Base-by-base conservation (phyloP, 2,888 invertebrate genomes). In the Tetragonula carbonaria region DNA sequence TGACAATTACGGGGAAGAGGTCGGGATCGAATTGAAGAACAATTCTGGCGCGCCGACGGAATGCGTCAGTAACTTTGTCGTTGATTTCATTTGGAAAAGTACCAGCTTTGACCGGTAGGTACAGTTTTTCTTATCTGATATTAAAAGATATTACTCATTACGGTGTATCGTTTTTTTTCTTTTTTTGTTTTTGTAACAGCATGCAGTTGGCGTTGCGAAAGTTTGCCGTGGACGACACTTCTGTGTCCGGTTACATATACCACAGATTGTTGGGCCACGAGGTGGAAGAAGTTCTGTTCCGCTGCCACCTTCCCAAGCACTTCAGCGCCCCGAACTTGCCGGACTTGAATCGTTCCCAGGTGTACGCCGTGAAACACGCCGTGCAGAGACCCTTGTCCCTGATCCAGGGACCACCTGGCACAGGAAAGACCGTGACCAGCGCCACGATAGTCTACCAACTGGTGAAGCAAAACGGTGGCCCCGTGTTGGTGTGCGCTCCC, bases 61-160 rank as follows among this genome's bases (percentile, higher is more conserved):
- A 90, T 98, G 98, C 95, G 97, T 97, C 72, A 98, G 98, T 89
- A 99, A 98, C 95, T 99, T 99, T 95, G 98, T 98, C 0, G 98
- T 99, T 6, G 99, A 99, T 95, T 99, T 99, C 95, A 99, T 99
- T 74, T 99, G 99, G 99, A 99, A 99, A 95, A 98, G 99, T 88
- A 99, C 99, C 1, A 98, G 98, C 50, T 99, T 99, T 95, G 99
- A 99, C 95, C 97, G 98, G 98, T 97, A 91, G 90, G 94, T 91
- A 74, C 33, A 33, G 33, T 23, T 14, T 55, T 68, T 28, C n/a
- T 4, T 1, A 14, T 28, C 23, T 70, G n/a, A 23, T 23, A 23
- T 23, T 23, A 23, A 23, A 28, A 18, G 33, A 50, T 55, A 14
- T 45, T 23, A 0, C 16, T 67, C 16, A 45, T 14, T 74, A 14